Evolutionary conservation across 2,888 invertebrate species (phyloP).

Genomic region (Andricus quercusramuli): DNA sequence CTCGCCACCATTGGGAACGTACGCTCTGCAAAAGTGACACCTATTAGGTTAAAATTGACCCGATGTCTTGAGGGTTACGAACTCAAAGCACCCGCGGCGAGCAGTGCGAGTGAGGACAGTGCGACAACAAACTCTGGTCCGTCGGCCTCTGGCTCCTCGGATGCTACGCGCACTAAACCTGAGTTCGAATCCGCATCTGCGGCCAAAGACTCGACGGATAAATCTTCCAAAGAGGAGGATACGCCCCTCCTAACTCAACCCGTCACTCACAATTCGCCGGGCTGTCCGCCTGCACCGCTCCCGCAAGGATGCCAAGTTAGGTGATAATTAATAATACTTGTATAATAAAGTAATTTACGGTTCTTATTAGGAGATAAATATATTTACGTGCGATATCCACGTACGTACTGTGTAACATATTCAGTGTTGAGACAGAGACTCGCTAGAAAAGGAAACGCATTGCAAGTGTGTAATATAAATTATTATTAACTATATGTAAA

Average conservation of each 20-base stretch:
- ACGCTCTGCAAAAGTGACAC: constrained; percentile 85
- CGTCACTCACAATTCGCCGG: constrained; percentile 65
- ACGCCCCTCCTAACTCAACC: constrained; percentile 38
- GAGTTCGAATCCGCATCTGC: constrained; percentile 56
- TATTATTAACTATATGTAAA: constrained; percentile 72
- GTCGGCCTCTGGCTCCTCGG: constrained; percentile 42
- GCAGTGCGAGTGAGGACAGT: constrained; percentile 56
- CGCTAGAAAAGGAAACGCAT: constrained; percentile 60
- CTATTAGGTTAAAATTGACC: constrained; percentile 91
- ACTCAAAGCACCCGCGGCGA: constrained; percentile 75
- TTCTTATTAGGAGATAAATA: constrained; percentile 61
- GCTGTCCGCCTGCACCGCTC: constrained; percentile 82
- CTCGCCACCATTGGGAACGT: constrained; percentile 80
- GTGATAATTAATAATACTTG: constrained; percentile 87
- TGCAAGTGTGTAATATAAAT: constrained; percentile 73
- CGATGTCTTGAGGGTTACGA: constrained; percentile 88
- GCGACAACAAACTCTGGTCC: constrained; percentile 29
- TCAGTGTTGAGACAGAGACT: constrained; percentile 67
- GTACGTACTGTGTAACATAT: constrained; percentile 60
- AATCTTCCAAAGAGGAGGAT: constrained; percentile 50
- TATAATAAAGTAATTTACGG: constrained; percentile 71
- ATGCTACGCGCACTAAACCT: constrained; percentile 18
- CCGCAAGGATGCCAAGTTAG: constrained; percentile 93
- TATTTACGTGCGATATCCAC: constrained; percentile 60
- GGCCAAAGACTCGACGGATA: constrained; percentile 50